Evolutionary conservation across 2,113 vertebrate genomes (phyloP).

Genomic region (Trogon melanurus): DNA sequence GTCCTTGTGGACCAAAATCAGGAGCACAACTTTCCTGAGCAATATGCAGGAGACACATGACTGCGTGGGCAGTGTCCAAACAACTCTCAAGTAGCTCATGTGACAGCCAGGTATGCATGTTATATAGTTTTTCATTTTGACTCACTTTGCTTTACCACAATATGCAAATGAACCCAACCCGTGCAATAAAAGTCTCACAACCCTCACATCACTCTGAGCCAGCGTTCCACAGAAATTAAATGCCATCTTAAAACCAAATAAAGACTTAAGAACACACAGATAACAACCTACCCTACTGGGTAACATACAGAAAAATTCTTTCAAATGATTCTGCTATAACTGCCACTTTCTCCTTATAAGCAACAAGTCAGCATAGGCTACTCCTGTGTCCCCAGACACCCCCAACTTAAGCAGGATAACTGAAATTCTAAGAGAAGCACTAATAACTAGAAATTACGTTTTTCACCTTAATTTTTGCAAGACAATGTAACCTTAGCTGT

Average conservation of each 20-base stretch:
- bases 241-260: background rate
- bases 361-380: background rate
- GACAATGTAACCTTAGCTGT: background rate
- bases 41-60: background rate
- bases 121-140: background rate
- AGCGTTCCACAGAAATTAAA: background rate
- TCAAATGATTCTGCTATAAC: background rate
- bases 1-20: background rate
- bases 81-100: background rate
- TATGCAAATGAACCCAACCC: accelerated
- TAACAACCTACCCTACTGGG: background rate
- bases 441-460: background rate
- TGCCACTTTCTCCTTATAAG: background rate
- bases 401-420: background rate
- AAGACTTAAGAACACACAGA: background rate
- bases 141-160: background rate
- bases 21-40: background rate
- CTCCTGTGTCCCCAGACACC: background rate
- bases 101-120: background rate
- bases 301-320: background rate
- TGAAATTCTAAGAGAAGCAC: background rate
- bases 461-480: background rate
- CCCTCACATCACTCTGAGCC: background rate
- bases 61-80: background rate
- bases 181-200: background rate